Base-by-base conservation (phyloP, 2,113 vertebrate species). In the Bombycilla garrulus region DNA sequence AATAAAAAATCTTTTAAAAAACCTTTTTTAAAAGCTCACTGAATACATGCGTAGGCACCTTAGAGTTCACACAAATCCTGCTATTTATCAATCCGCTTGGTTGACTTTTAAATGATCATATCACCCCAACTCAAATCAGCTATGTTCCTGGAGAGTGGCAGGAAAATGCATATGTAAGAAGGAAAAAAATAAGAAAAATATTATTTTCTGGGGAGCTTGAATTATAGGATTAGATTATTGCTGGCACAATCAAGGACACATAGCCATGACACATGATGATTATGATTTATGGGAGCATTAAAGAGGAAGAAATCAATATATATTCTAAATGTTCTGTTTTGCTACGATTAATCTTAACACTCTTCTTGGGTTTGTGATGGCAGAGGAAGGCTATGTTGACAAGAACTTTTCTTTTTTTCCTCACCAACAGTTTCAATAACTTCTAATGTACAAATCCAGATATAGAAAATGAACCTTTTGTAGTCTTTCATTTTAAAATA, bases 221-320 rank as follows among this genome's bases (percentile, higher is more conserved):
- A 45, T 90, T 93, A 67, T 96, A 97, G 97, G 80, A 97, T 97
- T 87, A 96, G 89, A 97, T 97, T 96, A 74, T 85, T 86, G 81
- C 91, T 95, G 95, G 81, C 84, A 96, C 79, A 97, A 97, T 96
- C 95, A 96, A 97, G 95, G 96, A 82, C 93, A 97, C 38, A 93
- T 54, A 91, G 60, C 62, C 93, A 93, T 96, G 78, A 77, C 81
- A 96, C 56, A 91, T 83, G 88, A 94, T 95, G 87, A 97, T 97
- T 95, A 94, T 97, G 95, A 98, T 97, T 97, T 97, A 98, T 98
- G 93, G 88, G 87, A 95, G 70, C 90, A 95, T 97, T 97, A 96
- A 89, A 86, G 86, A 93, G 29, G 83, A 83, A 92, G 84, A 97
- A 97, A 97, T 97, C 96, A 96, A 97, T 97, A 97, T 95, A 93